Evolutionary conservation across 2,888 invertebrate species (phyloP).

Genomic region (Lutraria lutraria): DNA sequence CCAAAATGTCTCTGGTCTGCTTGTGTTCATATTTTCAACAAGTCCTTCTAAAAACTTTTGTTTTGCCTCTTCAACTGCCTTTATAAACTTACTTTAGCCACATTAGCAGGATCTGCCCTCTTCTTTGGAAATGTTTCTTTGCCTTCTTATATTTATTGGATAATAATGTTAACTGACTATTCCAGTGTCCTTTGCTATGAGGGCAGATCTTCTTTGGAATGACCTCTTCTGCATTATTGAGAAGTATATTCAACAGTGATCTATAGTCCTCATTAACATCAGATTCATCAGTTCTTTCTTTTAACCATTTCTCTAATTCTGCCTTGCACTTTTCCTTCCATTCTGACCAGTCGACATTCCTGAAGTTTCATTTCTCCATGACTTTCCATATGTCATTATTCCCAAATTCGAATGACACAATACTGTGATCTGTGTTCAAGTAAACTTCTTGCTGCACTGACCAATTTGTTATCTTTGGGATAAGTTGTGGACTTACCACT

Average conservation of each 20-base stretch:
- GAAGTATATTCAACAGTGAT: too few species aligned
- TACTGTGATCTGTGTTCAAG: constrained; percentile 40
- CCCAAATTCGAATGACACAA: constrained; percentile 22
- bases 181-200: constrained; percentile 45
- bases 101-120: constrained; percentile 36
- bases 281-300: background rate
- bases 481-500: background rate
- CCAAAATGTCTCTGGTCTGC: too few species aligned
- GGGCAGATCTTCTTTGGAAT: constrained; percentile 31
- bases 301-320: constrained; percentile 10
- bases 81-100: too few species aligned
- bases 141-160: constrained; percentile 7
- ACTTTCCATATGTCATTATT: background rate
- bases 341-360: background rate
- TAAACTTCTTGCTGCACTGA: constrained; percentile 28
- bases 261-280: constrained; percentile 19
- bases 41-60: too few species aligned
- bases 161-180: background rate
- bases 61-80: too few species aligned
- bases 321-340: background rate
- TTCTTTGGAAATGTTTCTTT: constrained; percentile 8
- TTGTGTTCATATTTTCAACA: too few species aligned
- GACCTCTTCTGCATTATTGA: background rate
- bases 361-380: constrained; percentile 21
- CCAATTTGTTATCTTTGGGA: constrained; percentile 23